These are phyloP conservation scores for Nomada lathburiana DNA, from an alignment of 2,888 invertebrate genomes.

Conservation along the genomic window DNA sequence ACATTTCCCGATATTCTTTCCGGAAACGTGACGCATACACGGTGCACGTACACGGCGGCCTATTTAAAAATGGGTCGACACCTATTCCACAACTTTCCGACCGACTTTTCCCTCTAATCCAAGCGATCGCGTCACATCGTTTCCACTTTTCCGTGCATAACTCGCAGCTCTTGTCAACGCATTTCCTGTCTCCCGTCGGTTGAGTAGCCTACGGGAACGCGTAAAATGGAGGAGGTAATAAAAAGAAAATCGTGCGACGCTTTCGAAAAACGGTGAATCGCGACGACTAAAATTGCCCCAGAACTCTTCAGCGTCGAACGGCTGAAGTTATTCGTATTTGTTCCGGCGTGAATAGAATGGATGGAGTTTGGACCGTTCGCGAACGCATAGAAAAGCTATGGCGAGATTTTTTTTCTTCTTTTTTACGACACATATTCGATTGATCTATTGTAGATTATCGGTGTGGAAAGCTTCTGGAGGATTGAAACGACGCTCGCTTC, in stretches of 20 bases:
- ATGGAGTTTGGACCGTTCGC: background rate
- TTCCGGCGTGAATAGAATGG: background rate
- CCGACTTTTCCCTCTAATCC: slow-evolving; percentile 32
- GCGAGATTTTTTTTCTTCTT: background rate
- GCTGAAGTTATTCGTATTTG: background rate
- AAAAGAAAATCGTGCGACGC: too few relatives aligned
- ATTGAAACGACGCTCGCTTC: too few relatives aligned
- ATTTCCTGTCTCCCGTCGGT: background rate
- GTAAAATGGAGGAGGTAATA: background rate
- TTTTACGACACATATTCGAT: background rate
- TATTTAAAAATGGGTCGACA: slow-evolving; percentile 54
- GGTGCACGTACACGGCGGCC: slow-evolving; percentile 13
- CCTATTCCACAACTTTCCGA: slow-evolving; percentile 23
- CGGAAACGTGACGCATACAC: slow-evolving; percentile 5
- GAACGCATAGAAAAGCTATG: too few relatives aligned
- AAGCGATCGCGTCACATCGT: slow-evolving; percentile 29
- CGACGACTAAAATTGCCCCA: background rate
- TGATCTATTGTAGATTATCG: background rate
- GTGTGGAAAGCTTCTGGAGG: background rate
- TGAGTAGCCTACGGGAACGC: background rate
- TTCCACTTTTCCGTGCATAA: slow-evolving; percentile 21
- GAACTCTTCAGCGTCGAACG: background rate
- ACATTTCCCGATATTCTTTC: slow-evolving; percentile 23
- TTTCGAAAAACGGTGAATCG: background rate
- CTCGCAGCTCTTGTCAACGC: background rate